Base-by-base conservation (phyloP, 35 echinoderm and acorn worm species). In the Amphiura filiformis region DNA sequence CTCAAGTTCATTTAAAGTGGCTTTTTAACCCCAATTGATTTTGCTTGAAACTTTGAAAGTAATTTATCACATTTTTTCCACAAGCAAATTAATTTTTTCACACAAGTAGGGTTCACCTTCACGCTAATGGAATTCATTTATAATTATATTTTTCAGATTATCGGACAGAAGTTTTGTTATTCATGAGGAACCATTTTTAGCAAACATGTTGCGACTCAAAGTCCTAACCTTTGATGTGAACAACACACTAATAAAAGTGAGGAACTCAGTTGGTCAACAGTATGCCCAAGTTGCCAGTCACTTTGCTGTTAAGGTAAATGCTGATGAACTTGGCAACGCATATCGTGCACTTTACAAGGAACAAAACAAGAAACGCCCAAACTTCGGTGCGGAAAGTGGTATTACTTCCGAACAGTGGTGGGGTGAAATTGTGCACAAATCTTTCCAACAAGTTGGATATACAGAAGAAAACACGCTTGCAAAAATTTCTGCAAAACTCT, bases 191-290 rank as follows among this genome's bases (percentile, higher is more conserved):
- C n/a, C n/a, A n/a, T n/a, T n/a, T n/a, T n/a, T n/a, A n/a, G n/a
- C n/a, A n/a, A 70, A 70, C 64, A 96, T 96, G 94, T 36, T 92
- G 22, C 81, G 90, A 22, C 84, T 86, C 81, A 98, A 93, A 81
- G 83, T 98, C 17, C 78, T 98, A 0, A 98, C 95, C 9, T 89
- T 98, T 77, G 95, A 98, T 52, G 87, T 93, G 26, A 93, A 80
- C 75, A 91, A 94, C 26, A 98, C 95, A 12, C 76, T 98, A 34
- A 94, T 98, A 31, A 64, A 81, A 80, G 89, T 98, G 26, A 83
- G 90, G 26, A 42, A 88, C 11, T 89, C 92, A 31, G 92, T 89
- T 7, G 95, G 95, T 0, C 82, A 98, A 32, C 92, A 98, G 40
- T 98, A 98, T 65, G 78, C 86, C 15, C 75, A 85, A 35, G 79